Evolutionary conservation across 2,797 vertebrate genomes (phyloP).

Genomic region (Cyclopterus lumpus): DNA sequence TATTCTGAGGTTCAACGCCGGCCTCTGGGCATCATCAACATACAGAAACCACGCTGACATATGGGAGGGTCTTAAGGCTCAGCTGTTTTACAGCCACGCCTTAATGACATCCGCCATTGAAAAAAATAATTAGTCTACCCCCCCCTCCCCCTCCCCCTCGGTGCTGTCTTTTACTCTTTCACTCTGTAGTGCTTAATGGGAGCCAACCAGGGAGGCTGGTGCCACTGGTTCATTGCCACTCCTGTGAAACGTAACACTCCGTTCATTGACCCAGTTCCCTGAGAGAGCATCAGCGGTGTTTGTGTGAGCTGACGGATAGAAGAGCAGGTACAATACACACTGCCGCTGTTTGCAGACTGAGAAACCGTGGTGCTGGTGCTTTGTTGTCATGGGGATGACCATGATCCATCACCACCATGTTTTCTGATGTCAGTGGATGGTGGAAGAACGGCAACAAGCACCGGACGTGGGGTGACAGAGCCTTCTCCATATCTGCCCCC

Average conservation of each 20-base stretch:
- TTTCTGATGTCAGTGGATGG: not conserved
- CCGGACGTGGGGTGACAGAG: no score
- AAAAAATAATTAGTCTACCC: slow-evolving; percentile 61
- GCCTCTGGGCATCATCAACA: slow-evolving; percentile 36
- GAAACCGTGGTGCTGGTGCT: slow-evolving; percentile 7
- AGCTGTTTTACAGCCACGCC: slow-evolving; percentile 58
- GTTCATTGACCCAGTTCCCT: slow-evolving; percentile 62
- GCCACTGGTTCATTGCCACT: slow-evolving; percentile 10
- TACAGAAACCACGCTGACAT: slow-evolving; percentile 48
- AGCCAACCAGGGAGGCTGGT: slow-evolving; percentile 48
- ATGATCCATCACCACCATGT: not conserved
- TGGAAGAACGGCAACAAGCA: not conserved
- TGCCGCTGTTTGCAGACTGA: slow-evolving; percentile 23
- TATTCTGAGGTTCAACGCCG: slow-evolving; percentile 39
- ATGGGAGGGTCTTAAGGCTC: slow-evolving; percentile 64
- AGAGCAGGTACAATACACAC: slow-evolving; percentile 35
- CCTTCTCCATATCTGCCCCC: no score
- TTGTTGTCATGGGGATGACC: not conserved
- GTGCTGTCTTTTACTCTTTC: slow-evolving; percentile 51
- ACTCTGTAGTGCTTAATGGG: slow-evolving; percentile 46
- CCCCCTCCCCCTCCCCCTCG: slow-evolving; percentile 23
- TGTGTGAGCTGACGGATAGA: slow-evolving; percentile 34
- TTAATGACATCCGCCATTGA: slow-evolving; percentile 64
- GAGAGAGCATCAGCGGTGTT: slow-evolving; percentile 5
- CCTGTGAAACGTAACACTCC: slow-evolving; percentile 67